A percentile compares a stretch with the other conserved stretches of the same genome.
phyloP scores from a whole-genome alignment of 2,797 vertebrate species.

The Spinibarbus caldwelli region DNA sequence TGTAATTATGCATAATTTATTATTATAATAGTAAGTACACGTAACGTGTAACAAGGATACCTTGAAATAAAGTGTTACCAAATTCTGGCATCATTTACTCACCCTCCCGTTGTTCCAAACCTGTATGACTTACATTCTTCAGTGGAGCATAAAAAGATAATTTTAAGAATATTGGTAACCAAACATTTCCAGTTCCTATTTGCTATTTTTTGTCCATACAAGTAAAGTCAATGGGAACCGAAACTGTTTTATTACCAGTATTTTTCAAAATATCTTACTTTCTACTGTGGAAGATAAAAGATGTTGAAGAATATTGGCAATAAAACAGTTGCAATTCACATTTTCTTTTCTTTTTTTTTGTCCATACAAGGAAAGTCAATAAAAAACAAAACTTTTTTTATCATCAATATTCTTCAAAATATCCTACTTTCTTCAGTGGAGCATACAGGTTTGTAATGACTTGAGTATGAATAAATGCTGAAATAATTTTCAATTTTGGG shows the following conservation, averaged over 20 bases:
- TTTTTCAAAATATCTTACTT: not conserved
- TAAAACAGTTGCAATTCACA: no score
- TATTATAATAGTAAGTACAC: no score
- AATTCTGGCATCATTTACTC: not conserved
- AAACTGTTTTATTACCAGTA: not conserved
- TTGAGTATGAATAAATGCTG: no score
- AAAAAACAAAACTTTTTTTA: no score
- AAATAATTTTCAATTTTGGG: no score
- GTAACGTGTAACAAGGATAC: no score
- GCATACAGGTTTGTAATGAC: no score
- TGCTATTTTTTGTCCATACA: not conserved
- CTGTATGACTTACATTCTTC: not conserved
- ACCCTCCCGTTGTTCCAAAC: not conserved
- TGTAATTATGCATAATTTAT: no score
- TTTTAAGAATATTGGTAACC: not conserved
- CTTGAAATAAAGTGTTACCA: no score
- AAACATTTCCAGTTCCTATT: not conserved
- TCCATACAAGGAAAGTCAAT: no score
- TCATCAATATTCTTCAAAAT: not conserved
- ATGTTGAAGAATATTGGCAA: no score
- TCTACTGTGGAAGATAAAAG: not conserved
- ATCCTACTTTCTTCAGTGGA: not conserved
- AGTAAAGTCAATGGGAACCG: not conserved
- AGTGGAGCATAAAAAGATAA: not conserved
- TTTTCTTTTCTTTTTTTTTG: no score